Evolutionary conservation across 2,888 invertebrate genomes (phyloP), one percentile per base, ranked within the genome.

Genomic region (Cryptus armator): DNA sequence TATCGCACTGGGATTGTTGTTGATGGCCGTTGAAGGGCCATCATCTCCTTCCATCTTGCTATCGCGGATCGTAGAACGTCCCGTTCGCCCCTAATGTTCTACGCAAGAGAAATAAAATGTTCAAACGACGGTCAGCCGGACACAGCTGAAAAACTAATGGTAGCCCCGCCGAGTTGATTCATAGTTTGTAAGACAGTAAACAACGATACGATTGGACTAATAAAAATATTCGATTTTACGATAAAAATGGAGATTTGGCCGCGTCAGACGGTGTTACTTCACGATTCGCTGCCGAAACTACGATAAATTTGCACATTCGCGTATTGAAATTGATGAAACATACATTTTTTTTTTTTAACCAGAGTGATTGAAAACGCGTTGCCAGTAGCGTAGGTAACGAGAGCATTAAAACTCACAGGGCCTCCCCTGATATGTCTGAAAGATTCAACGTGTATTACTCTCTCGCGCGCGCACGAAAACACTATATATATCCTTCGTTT

Each of bases 41-140:
- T 93, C 92, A 66, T 90, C 91, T 86, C 91, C 93, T 87, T 93
- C 93, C 93, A 93, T 93, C 86, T 90, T 91, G 88, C 75, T 78
- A 76, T 78, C 79, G 43, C 32, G 62, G 56, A n/a, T 19, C n/a
- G n/a, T 67, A 37, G 7, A 37, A 37, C 37, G 19, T 67, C 59
- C 24, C 62, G 44, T 68, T 59, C 24, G 44, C 67, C 37, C 32
- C 62, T 59, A 29, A n/a, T 51, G 71, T 46, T 70, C 86, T 85
- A 70, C 2, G 79, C 66, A 53, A 62, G 56, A 83, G 56, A 53
- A 59, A 46, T 12, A 6, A 72, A 16, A 76, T 24, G 59, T 12
- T 53, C 46, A 48, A 48, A 14, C 10, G 14, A 14, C 46, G 1
- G 24, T 10, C 19, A 10, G 2, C 0, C 19, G 4, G 1, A 56